phyloP scores from a whole-genome alignment of 2,888 invertebrate genomes.

The Hoplodrina blanda region DNA sequence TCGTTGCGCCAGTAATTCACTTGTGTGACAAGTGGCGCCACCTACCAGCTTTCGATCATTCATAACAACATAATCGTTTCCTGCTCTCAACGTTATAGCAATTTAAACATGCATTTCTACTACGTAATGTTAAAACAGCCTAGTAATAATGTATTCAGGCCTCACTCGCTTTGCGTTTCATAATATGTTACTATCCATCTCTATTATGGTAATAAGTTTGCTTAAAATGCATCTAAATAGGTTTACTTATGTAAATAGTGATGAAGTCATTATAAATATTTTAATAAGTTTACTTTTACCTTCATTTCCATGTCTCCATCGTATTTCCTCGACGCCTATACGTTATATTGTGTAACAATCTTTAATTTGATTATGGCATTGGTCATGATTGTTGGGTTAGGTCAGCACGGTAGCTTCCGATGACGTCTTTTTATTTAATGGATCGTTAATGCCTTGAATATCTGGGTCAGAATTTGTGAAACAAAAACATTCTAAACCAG shows the following conservation, averaged over 20 bases:
- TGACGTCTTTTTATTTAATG: background rate
- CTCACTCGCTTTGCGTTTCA: slow-evolving; percentile 39
- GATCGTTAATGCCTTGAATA: slow-evolving; percentile 16
- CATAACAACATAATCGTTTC: slow-evolving; percentile 59
- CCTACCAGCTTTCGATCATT: slow-evolving; percentile 33
- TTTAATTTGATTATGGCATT: background rate
- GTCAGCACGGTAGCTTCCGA: slow-evolving; percentile 9
- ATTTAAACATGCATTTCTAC: slow-evolving; percentile 50
- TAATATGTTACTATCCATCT: slow-evolving; percentile 38
- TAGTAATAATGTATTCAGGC: slow-evolving; percentile 46
- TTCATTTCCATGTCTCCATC: slow-evolving; percentile 17
- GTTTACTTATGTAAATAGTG: slow-evolving; percentile 43
- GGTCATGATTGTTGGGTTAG: background rate
- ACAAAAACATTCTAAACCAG: slow-evolving; percentile 47
- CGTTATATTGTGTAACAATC: background rate
- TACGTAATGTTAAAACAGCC: slow-evolving; percentile 48
- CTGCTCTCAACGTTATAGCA: slow-evolving; percentile 44
- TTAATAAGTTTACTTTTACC: slow-evolving; percentile 6
- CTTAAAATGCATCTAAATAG: slow-evolving; percentile 40
- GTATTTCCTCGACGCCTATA: background rate
- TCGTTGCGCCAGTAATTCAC: slow-evolving; percentile 35
- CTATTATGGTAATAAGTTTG: slow-evolving; percentile 37
- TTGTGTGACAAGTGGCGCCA: slow-evolving; percentile 53
- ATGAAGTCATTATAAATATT: slow-evolving; percentile 42
- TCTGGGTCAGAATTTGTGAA: slow-evolving; percentile 41